Conservation (phyloP, 2,888 invertebrate genomes). For the Nezara viridula region DNA sequence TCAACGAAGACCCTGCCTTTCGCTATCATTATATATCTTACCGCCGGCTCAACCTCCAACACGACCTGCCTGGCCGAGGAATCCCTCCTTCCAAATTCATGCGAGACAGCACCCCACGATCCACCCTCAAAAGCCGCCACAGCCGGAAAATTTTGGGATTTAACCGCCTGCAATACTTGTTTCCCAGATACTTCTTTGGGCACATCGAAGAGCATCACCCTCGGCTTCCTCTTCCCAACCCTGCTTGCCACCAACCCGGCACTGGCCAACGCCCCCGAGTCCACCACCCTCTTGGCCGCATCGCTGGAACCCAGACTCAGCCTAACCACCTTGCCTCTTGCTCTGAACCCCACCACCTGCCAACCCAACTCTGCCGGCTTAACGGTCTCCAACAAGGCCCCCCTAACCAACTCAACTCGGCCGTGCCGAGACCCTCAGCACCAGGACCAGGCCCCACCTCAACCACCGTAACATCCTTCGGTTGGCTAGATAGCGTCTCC, state of each 20-base stretch:
- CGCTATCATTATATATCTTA: too few relatives aligned
- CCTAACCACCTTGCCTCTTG: not conserved
- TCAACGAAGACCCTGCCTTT: too few relatives aligned
- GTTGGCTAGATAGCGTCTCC: not conserved
- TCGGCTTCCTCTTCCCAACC: too few relatives aligned
- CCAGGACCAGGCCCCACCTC: not conserved
- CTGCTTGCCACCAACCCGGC: not conserved
- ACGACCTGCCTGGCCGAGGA: too few relatives aligned
- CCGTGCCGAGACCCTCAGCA: not conserved
- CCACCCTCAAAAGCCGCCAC: not conserved
- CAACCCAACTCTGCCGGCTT: not conserved
- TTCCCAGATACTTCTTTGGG: too few relatives aligned
- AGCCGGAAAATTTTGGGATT: not conserved
- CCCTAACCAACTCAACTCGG: too few relatives aligned
- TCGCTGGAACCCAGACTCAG: not conserved
- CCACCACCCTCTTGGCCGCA: not conserved
- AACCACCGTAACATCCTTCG: not conserved
- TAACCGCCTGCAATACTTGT: too few relatives aligned
- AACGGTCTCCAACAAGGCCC: not conserved
- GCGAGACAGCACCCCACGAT: too few relatives aligned
- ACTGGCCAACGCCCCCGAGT: not conserved
- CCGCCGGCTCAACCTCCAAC: too few relatives aligned
- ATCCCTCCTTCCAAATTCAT: too few relatives aligned
- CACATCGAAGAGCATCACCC: too few relatives aligned
- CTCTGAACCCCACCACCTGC: not conserved